Base-by-base conservation (phyloP, 2,113 vertebrate genomes). In the Mesitornis unicolor region DNA sequence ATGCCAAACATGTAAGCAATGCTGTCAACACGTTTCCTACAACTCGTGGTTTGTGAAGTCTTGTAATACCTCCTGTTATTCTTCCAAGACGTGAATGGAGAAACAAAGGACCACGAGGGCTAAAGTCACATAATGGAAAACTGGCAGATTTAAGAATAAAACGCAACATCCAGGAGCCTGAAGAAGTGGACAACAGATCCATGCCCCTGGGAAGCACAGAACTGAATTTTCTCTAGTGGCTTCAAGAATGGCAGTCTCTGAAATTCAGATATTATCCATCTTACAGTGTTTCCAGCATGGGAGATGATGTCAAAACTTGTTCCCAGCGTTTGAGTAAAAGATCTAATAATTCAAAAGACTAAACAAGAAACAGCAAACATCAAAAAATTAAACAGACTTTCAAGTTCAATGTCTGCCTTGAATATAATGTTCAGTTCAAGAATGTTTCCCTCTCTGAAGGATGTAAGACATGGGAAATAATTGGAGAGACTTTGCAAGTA, bases 371-470 rank as follows among this genome's bases (percentile, higher is more conserved):
- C 82, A 79, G 18, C 50, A 81, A 86, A 82, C 47, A 45, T 77
- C 45, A 95, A 95, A 96, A 84, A 77, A 63, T 70, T 47, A 92
- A 96, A 80, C 75, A 80, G 48, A n/a, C 88, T 94, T 95, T 94
- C 88, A 95, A 90, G 74, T 89, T 73, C 50, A 35, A 75, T 19
- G 31, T 79, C 69, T 87, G 61, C 65, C 70, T 80, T 75, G 86
- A 94, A 74, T 50, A 25, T 61, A 73, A 90, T 17, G 19, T 68
- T 84, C 64, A 84, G 31, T 83, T 60, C 48, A 61, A 80, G 73
- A 91, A 68, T 40, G 31, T 21, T 96, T 94, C 26, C 75, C 64
- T 54, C 78, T 90, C 80, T 92, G 93, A 96, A 93, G 86, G 92
- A 94, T 64, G 71, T 90, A 71, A 92, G 93, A 92, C 84, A 95